Base-by-base conservation (phyloP, 2,797 vertebrate genomes). In the Percopsis omiscomaycus region DNA sequence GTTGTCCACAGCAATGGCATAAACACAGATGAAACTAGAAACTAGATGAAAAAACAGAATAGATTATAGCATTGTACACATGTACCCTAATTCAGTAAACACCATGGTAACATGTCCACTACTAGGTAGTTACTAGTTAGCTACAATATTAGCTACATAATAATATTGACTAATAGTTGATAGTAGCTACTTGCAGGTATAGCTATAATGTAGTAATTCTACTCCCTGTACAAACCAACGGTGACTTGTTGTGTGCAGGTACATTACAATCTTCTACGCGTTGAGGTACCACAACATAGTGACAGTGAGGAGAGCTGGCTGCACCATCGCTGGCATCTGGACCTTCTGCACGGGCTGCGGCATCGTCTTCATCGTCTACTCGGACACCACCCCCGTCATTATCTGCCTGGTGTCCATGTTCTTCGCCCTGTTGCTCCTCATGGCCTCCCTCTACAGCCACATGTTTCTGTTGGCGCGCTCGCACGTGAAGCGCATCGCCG, bases 361-460 rank as follows among this genome's bases (percentile, higher is more conserved):
- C 11, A 91, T 96, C 27, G 67, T 98, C 78, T 98, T 99, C 86
- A 98, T 99, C 80, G 86, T 97, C 75, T 98, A 98, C 81, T 98
- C 95, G 0, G 95, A 98, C 73, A 95, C 94, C 61, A 96, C 91
- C 1, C 93, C 93, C 0, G 97, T 95, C 61, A 94, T 98, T 81
- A 94, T 98, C 83, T 99, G 97, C 81, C 92, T 99, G 80, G 94
- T 99, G 69, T 88, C 94, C 80, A 95, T 96, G 93, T 98, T 99
- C 88, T 94, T 98, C 57, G 92, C 93, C 77, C 97, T 98, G 96
- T 91, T 99, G 60, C 92, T 95, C 56, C 92, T 98, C 86, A 98
- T 98, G 96, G 96, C 95, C 12, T 96, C 95, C 2, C 95, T 98
- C 52, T 98, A 99, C 53, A 95, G 95, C n/a, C 97, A 99, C 90